A percentile compares a stretch with the other conserved stretches of the same genome.
phyloP scores from a whole-genome alignment of 2,113 vertebrate genomes.

The Nyctereutes procyonoides region DNA sequence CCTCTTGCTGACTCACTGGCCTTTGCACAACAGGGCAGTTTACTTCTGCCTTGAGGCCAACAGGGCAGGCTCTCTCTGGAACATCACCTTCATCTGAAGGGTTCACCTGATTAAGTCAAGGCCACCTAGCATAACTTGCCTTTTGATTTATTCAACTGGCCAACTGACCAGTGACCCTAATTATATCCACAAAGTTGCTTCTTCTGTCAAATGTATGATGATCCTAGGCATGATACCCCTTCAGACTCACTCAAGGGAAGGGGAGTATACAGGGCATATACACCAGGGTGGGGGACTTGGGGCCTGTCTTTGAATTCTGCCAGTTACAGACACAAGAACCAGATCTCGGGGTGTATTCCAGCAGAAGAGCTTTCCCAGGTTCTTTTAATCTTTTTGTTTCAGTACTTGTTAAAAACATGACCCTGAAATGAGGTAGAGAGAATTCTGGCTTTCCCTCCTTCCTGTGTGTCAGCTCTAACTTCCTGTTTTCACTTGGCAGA shows the following conservation, averaged over 20 bases:
- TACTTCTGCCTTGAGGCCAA: not conserved
- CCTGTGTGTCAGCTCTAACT: not conserved
- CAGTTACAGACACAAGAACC: not conserved
- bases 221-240: not conserved
- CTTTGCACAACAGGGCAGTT: not conserved
- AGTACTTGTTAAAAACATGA: not conserved
- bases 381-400: not conserved
- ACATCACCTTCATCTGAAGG: not conserved
- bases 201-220: not conserved
- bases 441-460: not conserved
- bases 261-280: not conserved
- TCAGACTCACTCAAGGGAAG: not conserved
- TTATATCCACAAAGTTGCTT: not conserved
- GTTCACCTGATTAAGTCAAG: not conserved
- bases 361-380: not conserved
- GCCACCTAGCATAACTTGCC: not conserved
- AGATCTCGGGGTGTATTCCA: too few relatives aligned
- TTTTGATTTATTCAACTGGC: not conserved
- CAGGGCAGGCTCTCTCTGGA: not conserved
- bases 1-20: not conserved
- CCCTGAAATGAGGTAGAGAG: not conserved
- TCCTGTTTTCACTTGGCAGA: not conserved
- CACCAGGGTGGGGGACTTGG: not conserved
- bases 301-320: not conserved
- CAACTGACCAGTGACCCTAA: not conserved